phyloP scores from a whole-genome alignment of 2,888 invertebrate species.

The Notodonta ziczac region DNA sequence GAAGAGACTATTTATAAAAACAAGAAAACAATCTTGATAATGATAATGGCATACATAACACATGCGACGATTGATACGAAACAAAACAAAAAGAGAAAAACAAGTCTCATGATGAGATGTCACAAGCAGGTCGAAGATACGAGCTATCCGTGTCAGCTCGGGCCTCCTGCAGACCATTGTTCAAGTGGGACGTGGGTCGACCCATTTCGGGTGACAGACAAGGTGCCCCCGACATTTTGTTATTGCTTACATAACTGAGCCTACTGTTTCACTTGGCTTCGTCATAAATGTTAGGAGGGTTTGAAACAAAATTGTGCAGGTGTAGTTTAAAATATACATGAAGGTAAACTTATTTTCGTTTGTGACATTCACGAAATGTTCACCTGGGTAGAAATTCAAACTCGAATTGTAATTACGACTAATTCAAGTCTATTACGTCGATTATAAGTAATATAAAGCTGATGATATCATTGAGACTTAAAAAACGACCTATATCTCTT shows the following conservation, averaged over 20 bases:
- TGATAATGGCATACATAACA: not conserved
- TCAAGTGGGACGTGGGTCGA: constrained; percentile 19
- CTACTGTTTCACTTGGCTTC: constrained; percentile 9
- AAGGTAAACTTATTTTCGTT: not conserved
- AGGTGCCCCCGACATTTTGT: constrained; percentile 23
- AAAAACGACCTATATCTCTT: not conserved
- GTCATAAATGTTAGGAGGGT: not conserved
- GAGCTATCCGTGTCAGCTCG: constrained; percentile 17
- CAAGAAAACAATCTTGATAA: not conserved
- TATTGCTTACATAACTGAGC: constrained; percentile 15
- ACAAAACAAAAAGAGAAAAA: not conserved
- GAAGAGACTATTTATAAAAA: not conserved
- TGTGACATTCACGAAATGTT: not conserved
- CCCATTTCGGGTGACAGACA: constrained; percentile 34
- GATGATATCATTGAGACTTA: not conserved
- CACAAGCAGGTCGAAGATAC: constrained; percentile 15
- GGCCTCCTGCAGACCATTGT: constrained; percentile 30
- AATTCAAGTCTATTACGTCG: not conserved
- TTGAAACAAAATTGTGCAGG: no score
- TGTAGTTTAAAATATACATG: no score
- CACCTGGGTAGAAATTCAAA: not conserved
- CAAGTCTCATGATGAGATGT: constrained; percentile 10
- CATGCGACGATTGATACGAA: not conserved
- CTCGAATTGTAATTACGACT: not conserved
- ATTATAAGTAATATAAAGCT: not conserved